These are phyloP conservation scores for Nowickia ferox DNA, from an alignment of 2,888 invertebrate species.

Conservation along the genomic window DNA sequence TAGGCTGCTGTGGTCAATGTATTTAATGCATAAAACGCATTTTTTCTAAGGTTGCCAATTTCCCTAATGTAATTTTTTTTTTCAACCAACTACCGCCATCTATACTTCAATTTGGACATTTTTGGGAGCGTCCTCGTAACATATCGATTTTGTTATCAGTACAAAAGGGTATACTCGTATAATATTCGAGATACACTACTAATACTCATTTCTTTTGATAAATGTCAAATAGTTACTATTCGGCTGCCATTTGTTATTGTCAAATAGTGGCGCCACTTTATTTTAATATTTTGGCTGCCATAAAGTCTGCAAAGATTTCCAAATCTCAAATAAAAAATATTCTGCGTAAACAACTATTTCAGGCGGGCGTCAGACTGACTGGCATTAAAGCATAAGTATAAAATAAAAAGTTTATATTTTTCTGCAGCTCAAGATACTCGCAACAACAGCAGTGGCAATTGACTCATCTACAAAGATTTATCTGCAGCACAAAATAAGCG, in stretches of 20 bases:
- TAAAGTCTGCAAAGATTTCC: slow-evolving; percentile 76
- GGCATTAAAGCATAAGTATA: slow-evolving; percentile 72
- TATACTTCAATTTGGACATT: too few relatives aligned
- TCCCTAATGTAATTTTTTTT: too few relatives aligned
- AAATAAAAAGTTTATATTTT: slow-evolving; percentile 28
- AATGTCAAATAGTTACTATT: slow-evolving; percentile 51
- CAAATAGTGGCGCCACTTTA: slow-evolving; percentile 78
- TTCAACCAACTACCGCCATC: too few relatives aligned
- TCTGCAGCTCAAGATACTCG: neutral
- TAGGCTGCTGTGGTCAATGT: too few relatives aligned
- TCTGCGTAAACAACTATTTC: slow-evolving; percentile 58
- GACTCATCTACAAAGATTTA: slow-evolving; percentile 34
- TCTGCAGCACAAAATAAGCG: slow-evolving; percentile 23
- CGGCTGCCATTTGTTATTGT: slow-evolving; percentile 58
- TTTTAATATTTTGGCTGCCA: slow-evolving; percentile 80
- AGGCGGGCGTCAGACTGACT: slow-evolving; percentile 81
- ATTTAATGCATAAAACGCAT: too few relatives aligned
- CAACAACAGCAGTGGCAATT: slow-evolving; percentile 46
- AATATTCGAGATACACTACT: too few relatives aligned
- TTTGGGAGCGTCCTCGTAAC: too few relatives aligned
- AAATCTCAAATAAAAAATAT: slow-evolving; percentile 32
- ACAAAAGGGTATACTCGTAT: too few relatives aligned
- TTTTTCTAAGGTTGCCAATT: too few relatives aligned
- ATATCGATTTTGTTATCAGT: too few relatives aligned
- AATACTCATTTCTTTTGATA: slow-evolving; percentile 7